Base-by-base conservation (phyloP, 2,888 invertebrate species). In the Dasysyrphus tricinctus region DNA sequence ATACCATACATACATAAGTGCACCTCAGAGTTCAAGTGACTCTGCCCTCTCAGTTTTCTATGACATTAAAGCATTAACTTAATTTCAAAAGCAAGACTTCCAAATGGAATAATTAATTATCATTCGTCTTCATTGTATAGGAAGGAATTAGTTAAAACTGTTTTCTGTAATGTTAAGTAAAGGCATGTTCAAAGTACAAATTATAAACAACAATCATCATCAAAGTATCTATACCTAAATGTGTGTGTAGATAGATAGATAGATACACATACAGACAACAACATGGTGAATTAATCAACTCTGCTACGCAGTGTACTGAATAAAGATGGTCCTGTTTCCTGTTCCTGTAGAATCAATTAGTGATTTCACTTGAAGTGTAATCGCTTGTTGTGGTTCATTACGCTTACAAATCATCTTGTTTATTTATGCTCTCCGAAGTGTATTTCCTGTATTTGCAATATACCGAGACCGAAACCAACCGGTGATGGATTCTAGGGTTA, bases 351-450 rank as follows among this genome's bases (percentile, higher is more conserved):
- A 82, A 78, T 78, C 82, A 82, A 82, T 82, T 82, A 82, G 78
- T 82, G 69, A 82, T 74, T 82, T 73, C 82, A 82, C 59, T 82
- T 73, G 73, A 78, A 73, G 78, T 82, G 78, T 82, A 78, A 82
- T 82, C 67, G 78, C 11, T 49, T 74, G 67, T 78, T 59, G 57
- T 61, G 54, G 67, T 82, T 82, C 79, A 78, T 73, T 82, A 69
- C 51, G 78, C 67, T 74, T 82, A 78, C 73, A 82, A 78, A 78
- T 78, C 78, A 69, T 69, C 49, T 73, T 82, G 72, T 70, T 73
- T 82, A 78, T 82, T 78, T 78, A 82, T 78, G 65, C 59, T 44
- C 24, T 32, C 49, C 44, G 37, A 73, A 73, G 57, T 61, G 73
- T 72, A 24, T 74, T 72, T 47, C 78, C 73, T 24, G 32, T 44